These are phyloP conservation scores for Saturnia japonica DNA, from an alignment of 2,888 invertebrate genomes.

Conservation along the genomic window DNA sequence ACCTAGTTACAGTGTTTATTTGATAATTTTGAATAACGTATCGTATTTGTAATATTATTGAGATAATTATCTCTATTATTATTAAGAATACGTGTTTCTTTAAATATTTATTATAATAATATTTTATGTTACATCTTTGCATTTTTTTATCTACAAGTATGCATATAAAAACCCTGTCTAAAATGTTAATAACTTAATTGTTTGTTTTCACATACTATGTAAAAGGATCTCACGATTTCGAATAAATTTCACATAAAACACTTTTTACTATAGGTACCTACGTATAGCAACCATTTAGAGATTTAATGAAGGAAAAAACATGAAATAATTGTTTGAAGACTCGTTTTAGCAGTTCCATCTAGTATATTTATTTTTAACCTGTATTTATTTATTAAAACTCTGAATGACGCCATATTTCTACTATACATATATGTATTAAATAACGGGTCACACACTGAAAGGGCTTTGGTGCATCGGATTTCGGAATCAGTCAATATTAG, in stretches of 20 bases:
- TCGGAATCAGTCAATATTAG: too few species aligned
- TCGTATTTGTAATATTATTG: not conserved
- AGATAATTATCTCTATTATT: not conserved
- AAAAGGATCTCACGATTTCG: conserved; percentile 8
- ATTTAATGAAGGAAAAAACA: not conserved
- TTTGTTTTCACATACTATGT: not conserved
- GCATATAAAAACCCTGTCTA: not conserved
- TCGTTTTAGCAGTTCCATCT: not conserved
- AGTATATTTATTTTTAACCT: not conserved
- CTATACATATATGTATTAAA: not conserved
- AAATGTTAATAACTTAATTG: conserved; percentile 5
- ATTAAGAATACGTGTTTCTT: not conserved
- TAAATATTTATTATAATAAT: not conserved
- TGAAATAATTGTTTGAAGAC: not conserved
- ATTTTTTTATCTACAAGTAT: not conserved
- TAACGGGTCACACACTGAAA: too few species aligned
- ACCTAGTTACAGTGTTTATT: not conserved
- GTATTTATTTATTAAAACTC: not conserved
- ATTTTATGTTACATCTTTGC: not conserved
- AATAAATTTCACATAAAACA: not conserved
- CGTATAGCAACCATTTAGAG: not conserved
- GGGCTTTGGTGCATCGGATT: too few species aligned
- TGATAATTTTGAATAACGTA: not conserved
- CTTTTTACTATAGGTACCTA: not conserved
- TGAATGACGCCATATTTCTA: not conserved